Evolutionary conservation across 2,888 invertebrate species (phyloP), one percentile per base, ranked within the genome.

Genomic region (Oscheius sp.): DNA sequence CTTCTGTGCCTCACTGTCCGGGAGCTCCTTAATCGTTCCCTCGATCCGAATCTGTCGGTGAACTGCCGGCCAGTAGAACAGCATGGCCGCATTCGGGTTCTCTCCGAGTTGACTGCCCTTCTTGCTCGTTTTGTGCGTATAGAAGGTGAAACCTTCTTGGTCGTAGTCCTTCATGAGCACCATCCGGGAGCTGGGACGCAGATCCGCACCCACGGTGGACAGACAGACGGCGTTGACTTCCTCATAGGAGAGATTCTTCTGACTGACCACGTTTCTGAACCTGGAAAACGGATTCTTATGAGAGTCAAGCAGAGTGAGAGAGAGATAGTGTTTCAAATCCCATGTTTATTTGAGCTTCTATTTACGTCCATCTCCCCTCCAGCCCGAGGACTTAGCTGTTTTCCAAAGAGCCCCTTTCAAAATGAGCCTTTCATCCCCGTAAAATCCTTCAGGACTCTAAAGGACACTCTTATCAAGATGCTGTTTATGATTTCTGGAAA

Each of bases 71-170:
- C 98, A 98, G 89, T 95, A 97, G 89, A 98, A 95, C 77, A 95
- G 94, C 82, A 96, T 91, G 13, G 96, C 94, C 48, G 94, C 96
- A 90, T 93, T 92, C 9, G 95, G 94, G 91, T 98, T 98, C 86
- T 92, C 92, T 48, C 91, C 92, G 91, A 99, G 91, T 90, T 99
- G 96, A 76, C 91, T 90, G 13, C 94, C 96, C 91, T 99, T 99
- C 62, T 95, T 92, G 89, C 98, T 98, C 35, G 92, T 93, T 89
- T 95, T 95, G 91, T 98, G 97, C 0, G 98, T 96, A 88, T 93
- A 99, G 90, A 99, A 98, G 80, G 93, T 93, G 89, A 97, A 97
- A 1, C 99, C 99, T 73, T 93, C 93, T 75, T 93, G 75, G 35
- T 74, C 92, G 90, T 87, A 89, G 9, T 93, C 94, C 91, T 98